These are phyloP conservation scores for Heliangelus exortis DNA, from an alignment of 2,797 vertebrate species.

Conservation along the genomic window DNA sequence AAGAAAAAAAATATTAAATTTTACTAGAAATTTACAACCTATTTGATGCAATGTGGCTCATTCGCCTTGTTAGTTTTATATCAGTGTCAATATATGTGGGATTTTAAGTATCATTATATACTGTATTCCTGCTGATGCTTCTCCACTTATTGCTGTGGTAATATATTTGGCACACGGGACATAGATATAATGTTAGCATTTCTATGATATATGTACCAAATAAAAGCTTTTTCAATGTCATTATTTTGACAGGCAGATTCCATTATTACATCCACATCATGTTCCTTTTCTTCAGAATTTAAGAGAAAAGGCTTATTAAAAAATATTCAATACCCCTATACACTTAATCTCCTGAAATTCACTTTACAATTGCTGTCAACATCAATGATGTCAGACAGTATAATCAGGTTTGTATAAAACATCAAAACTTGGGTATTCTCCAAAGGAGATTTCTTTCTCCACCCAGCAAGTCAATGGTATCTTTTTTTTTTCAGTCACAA, in stretches of 20 bases:
- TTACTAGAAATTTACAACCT: not conserved
- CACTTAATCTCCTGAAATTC: constrained; percentile 60
- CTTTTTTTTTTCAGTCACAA: not conserved
- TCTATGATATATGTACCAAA: constrained; percentile 55
- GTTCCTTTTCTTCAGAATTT: not conserved
- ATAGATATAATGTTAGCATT: constrained; percentile 51
- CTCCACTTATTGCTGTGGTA: constrained; percentile 55
- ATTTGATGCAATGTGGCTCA: not conserved
- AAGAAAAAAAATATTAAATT: not conserved
- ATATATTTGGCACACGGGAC: constrained; percentile 62
- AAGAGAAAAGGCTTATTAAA: constrained; percentile 53
- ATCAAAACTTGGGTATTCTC: not conserved
- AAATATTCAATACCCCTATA: constrained; percentile 23
- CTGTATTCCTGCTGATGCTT: constrained; percentile 26
- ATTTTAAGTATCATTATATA: constrained; percentile 27
- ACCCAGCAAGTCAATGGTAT: not conserved
- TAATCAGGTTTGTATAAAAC: constrained; percentile 43
- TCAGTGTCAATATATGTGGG: not conserved
- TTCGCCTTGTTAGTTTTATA: not conserved
- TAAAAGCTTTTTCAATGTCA: constrained; percentile 49
- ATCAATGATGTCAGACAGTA: constrained; percentile 41
- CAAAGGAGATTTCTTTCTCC: not conserved
- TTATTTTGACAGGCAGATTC: constrained; percentile 66
- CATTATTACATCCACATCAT: constrained; percentile 39
- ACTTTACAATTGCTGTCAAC: constrained; percentile 45